Evolutionary conservation across 2,888 invertebrate species (phyloP).

Genomic region (Tiliacea aurago): DNA sequence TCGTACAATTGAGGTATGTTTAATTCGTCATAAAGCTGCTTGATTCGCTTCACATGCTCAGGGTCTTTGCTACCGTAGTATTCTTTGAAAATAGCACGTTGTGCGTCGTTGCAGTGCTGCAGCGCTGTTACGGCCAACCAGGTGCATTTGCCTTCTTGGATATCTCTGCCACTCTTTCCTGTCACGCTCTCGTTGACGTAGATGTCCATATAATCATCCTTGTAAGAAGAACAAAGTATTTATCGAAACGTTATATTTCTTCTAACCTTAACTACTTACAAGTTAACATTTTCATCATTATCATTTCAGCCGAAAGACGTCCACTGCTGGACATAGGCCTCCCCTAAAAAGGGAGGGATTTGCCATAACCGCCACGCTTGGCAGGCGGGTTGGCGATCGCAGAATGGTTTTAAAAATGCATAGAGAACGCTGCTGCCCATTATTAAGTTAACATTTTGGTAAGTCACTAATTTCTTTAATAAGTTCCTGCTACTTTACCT

Average conservation of each 20-base stretch:
- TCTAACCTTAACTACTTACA: background rate
- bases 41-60: slow-evolving; percentile 88
- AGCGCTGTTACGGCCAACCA: slow-evolving; percentile 97
- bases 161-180: slow-evolving; percentile 92
- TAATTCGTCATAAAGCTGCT: slow-evolving; percentile 89
- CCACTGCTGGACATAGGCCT: no score
- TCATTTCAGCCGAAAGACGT: no score
- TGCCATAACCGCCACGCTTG: no score
- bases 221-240: background rate
- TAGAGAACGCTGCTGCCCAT: no score
- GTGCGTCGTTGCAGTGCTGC: slow-evolving; percentile 92
- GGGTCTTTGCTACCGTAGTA: slow-evolving; percentile 93
- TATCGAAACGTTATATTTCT: background rate
- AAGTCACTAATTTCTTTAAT: background rate
- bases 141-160: slow-evolving; percentile 97
- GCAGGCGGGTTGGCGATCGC: no score
- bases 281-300: no score
- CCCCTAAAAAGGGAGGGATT: no score
- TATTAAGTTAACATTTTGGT: no score
- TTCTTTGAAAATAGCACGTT: slow-evolving; percentile 88
- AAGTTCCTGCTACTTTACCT: background rate
- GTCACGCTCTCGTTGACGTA: slow-evolving; percentile 24
- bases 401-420: no score
- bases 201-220: slow-evolving; percentile 51
- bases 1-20: slow-evolving; percentile 80